Conservation (phyloP, 2,888 invertebrate species). For the Eristalinus aeneus region DNA sequence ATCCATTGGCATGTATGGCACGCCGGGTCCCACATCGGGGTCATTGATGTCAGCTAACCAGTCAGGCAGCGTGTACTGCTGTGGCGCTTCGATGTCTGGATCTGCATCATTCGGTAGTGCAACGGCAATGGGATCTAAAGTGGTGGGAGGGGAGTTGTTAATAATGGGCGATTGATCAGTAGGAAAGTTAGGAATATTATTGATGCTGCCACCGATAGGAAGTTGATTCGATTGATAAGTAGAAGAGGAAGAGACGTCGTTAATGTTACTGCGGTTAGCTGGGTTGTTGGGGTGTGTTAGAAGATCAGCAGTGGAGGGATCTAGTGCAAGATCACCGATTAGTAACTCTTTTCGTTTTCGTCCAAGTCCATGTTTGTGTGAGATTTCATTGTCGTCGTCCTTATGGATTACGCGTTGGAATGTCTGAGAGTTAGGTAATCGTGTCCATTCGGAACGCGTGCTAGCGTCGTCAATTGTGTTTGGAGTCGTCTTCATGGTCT, state of each 20-base stretch:
- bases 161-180: conserved; percentile 73
- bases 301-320: conserved; percentile 44
- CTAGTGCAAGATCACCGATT: conserved; percentile 57
- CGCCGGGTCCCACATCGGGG: conserved; percentile 78
- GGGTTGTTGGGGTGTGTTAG: conserved; percentile 25
- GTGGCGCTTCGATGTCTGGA: conserved; percentile 4
- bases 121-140: conserved; percentile 80
- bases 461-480: conserved; percentile 31
- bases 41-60: conserved; percentile 78
- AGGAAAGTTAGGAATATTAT: conserved; percentile 75
- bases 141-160: conserved; percentile 76
- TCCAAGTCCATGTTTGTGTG: conserved; percentile 21
- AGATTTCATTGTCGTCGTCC: conserved; percentile 1
- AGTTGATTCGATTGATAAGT: conserved; percentile 33
- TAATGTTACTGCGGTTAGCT: conserved; percentile 30
- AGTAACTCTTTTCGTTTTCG: conserved; percentile 46
- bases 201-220: conserved; percentile 72
- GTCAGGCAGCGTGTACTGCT: conserved; percentile 74
- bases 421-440: conserved; percentile 42
- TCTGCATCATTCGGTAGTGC: conserved; percentile 73
- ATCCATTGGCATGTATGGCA: conserved; percentile 74
- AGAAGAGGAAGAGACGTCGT: conserved; percentile 16
- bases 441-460: conserved; percentile 52
- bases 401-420: conserved; percentile 19
- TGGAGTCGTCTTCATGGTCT: conserved; percentile 25